Conservation (phyloP, 2,113 vertebrate species). For the Onychorhynchus coronatus region DNA sequence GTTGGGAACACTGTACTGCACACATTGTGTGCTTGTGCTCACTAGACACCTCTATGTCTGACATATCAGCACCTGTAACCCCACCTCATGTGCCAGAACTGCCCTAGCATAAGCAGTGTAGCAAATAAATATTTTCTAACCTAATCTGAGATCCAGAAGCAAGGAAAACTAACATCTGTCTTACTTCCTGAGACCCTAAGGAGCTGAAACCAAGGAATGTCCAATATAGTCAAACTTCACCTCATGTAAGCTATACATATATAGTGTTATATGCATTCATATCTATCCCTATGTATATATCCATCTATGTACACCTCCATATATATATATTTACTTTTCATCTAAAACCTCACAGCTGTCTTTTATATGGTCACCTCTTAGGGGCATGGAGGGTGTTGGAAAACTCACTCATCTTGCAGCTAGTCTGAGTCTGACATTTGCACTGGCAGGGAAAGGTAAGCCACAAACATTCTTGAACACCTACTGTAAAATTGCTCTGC, state of each 20-base stretch:
- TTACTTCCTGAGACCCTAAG: neutral
- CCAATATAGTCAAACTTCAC: neutral
- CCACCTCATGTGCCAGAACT: neutral
- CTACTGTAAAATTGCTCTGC: neutral
- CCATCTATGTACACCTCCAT: neutral
- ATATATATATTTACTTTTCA: neutral
- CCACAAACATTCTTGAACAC: neutral
- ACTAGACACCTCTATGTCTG: neutral
- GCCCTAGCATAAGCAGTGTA: neutral
- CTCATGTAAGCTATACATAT: neutral
- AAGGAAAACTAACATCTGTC: neutral
- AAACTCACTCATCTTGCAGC: neutral
- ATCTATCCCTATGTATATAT: neutral
- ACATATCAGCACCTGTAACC: neutral
- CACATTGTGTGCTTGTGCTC: neutral
- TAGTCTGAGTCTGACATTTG: neutral
- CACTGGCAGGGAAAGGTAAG: neutral
- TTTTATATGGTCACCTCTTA: neutral
- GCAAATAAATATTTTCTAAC: neutral
- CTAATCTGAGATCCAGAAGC: neutral
- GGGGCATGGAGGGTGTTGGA: neutral
- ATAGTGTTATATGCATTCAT: neutral
- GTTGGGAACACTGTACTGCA: neutral
- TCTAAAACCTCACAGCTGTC: neutral
- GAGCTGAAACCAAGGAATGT: neutral